Evolutionary conservation across 2,797 vertebrate genomes (phyloP).

Genomic region (Delichon dasypus): DNA sequence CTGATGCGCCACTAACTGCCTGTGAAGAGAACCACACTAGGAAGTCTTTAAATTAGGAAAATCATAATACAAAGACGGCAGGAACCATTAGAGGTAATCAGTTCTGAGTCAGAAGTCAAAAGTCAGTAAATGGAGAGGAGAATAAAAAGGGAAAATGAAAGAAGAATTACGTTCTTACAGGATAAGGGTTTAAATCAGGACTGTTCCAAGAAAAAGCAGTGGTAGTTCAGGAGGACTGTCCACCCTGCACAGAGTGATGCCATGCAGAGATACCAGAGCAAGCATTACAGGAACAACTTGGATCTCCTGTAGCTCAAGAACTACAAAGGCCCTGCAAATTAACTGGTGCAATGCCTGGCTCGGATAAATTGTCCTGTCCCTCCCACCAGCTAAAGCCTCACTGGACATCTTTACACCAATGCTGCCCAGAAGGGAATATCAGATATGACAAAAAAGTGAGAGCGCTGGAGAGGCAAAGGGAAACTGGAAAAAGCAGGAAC

Average conservation of each 20-base stretch:
- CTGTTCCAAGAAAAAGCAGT: not conserved
- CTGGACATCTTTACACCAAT: not conserved
- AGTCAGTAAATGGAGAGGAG: not conserved
- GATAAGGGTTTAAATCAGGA: not conserved
- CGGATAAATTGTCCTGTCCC: not conserved
- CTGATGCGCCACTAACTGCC: not conserved
- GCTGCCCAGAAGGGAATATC: not conserved
- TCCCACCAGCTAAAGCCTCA: not conserved
- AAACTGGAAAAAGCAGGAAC: not conserved
- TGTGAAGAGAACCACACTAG: not conserved
- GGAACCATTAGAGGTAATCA: not conserved
- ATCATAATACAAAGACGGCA: not conserved
- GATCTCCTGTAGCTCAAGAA: not conserved
- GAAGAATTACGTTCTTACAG: not conserved
- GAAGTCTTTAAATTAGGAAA: not conserved
- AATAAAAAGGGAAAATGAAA: not conserved
- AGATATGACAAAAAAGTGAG: accelerated
- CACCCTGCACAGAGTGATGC: not conserved
- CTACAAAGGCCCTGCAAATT: not conserved
- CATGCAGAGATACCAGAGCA: not conserved
- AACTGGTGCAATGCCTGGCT: not conserved
- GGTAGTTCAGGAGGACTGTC: not conserved
- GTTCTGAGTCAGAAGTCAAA: not conserved
- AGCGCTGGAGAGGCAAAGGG: not conserved
- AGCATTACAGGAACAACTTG: not conserved